Evolutionary conservation across 2,113 vertebrate species (phyloP), one percentile per base, ranked within the genome.

Genomic region (Cyphomyrus discorhynchus): DNA sequence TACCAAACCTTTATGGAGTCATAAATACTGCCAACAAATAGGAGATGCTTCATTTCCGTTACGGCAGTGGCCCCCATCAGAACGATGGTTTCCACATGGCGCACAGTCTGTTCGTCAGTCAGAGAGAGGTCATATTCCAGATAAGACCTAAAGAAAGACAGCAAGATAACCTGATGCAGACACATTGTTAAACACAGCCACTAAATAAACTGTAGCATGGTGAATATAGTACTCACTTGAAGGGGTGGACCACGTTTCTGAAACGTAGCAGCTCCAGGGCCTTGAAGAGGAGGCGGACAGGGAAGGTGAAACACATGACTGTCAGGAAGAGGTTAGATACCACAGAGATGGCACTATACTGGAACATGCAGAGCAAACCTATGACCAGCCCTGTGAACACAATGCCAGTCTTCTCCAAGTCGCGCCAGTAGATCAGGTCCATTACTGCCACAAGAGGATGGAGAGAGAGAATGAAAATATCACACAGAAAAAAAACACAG

Each of bases 1-100:
- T 27, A 66, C 87, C 91, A 52, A 17, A 98, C 98, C 97, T 99
- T 99, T 66, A 98, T 92, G 3, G 98, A 98, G 92, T 98, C 97
- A 19, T 96, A 90, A 10, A 98, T 85, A 91, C 95, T 97, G 19
- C 96, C 96, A 0, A 98, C 96, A 83, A 98, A 97, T 91, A 98
- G 93, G 89, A 98, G 97, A 62, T 97, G 96, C 89, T 97, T 95
- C 85, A 98, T 92, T 91, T 97, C 95, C 1, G 94, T 95, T 84
- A 95, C 66, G 0, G 94, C 93, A 0, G 95, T 95, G 0, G 95
- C 95, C 1, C 96, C 88, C 1, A 94, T 92, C 39, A 95, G 93
- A 89, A 97, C 94, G 21, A 95, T 93, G 90, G 95, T 94, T 91
- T 96, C 95, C 0, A 97, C 96, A 89, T 97, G 90, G 74, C 91